Conservation (phyloP, 2,113 vertebrate species). For the Halichoerus grypus region DNA sequence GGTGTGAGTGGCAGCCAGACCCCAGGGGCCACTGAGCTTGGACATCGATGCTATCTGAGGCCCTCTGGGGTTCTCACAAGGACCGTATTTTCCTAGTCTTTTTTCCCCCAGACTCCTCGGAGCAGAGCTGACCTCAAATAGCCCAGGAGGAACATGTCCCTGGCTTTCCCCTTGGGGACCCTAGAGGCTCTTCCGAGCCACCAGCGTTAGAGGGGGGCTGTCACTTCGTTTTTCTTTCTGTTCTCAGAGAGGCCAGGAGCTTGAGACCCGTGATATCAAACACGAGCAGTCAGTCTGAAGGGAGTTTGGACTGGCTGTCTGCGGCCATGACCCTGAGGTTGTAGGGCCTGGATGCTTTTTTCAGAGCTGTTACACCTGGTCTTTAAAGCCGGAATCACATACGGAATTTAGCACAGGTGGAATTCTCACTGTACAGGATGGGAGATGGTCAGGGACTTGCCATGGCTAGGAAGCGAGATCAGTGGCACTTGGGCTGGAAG, state of each 20-base stretch:
- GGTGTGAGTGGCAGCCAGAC: not conserved
- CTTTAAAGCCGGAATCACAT: not conserved
- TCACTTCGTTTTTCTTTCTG: constrained; percentile 66
- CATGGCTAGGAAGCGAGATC: not conserved
- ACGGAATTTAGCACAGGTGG: not conserved
- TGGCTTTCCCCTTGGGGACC: not conserved
- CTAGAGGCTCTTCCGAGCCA: constrained; percentile 54
- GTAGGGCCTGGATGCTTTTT: rapidly evolving
- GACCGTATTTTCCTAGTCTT: not conserved
- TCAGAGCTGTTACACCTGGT: not conserved
- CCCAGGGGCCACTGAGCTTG: not conserved
- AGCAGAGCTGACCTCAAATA: constrained; percentile 14
- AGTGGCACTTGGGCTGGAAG: not conserved
- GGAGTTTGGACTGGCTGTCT: not conserved
- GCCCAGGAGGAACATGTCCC: not conserved
- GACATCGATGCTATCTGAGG: not conserved
- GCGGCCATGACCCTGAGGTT: not conserved
- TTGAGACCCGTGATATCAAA: constrained; percentile 11
- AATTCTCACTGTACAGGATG: not conserved
- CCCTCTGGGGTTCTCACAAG: not conserved
- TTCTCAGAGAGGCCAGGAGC: constrained; percentile 1
- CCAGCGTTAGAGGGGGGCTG: constrained; percentile 48
- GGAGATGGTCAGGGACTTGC: rapidly evolving
- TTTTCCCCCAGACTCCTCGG: not conserved
- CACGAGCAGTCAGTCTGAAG: not conserved